phyloP scores from a whole-genome alignment of 2,888 invertebrate species.

The Aquatica leii region DNA sequence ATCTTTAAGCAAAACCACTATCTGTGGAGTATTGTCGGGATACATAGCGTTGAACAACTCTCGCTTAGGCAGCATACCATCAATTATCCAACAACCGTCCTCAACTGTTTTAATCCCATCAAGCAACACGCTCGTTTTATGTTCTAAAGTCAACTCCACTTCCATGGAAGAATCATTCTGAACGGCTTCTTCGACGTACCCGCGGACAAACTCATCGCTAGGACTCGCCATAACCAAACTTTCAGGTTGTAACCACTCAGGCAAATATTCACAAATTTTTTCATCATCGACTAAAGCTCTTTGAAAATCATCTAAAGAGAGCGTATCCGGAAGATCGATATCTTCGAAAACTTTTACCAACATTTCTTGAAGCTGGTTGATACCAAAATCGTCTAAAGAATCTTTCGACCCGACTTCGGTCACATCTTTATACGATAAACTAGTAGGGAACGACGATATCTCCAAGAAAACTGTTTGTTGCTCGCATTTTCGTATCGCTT shows the following conservation, averaged over 20 bases:
- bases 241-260: conserved; percentile 54
- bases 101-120: conserved; percentile 59
- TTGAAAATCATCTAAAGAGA: not conserved
- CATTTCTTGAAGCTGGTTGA: not conserved
- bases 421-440: not conserved
- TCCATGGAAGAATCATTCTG: conserved; percentile 59
- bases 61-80: conserved; percentile 65
- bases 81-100: conserved; percentile 68
- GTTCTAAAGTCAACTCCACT: conserved; percentile 60
- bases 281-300: conserved; percentile 20
- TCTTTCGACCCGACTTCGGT: too few relatives aligned
- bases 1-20: conserved; percentile 66
- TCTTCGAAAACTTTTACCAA: not conserved
- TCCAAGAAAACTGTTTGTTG: conserved; percentile 22
- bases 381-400: not conserved
- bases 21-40: conserved; percentile 63
- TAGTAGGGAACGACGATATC: conserved; percentile 49
- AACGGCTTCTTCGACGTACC: conserved; percentile 61
- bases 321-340: not conserved
- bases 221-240: too few relatives aligned
- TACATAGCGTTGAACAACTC: conserved; percentile 63
- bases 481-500: not conserved
- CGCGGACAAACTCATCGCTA: conserved; percentile 61
- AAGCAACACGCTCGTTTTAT: conserved; percentile 60
- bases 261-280: conserved; percentile 55